These are phyloP conservation scores for Aphidoletes aphidimyza DNA, from an alignment of 2,888 invertebrate species.

Conservation along the genomic window DNA sequence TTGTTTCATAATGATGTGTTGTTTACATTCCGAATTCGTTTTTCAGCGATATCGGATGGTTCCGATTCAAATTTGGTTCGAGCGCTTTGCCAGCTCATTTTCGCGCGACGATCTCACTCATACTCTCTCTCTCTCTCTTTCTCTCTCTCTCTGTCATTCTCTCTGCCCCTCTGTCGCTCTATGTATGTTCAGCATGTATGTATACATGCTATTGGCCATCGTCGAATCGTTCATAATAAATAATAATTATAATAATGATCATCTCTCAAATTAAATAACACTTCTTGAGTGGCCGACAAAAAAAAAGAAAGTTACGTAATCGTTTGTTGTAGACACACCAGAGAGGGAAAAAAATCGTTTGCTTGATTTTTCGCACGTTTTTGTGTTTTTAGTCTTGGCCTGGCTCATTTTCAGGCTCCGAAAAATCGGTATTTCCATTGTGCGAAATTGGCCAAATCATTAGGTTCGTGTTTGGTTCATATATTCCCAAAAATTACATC, in stretches of 20 bases:
- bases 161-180: too few species aligned
- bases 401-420: too few species aligned
- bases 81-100: not conserved
- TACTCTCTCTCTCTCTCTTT: too few species aligned
- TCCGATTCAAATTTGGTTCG: conserved; percentile 35
- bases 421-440: too few species aligned
- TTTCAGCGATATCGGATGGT: not conserved
- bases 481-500: conserved; percentile 22
- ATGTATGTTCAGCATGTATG: not conserved
- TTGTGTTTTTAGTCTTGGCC: not conserved
- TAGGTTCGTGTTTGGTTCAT: too few species aligned
- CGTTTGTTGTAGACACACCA: too few species aligned
- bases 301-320: not conserved
- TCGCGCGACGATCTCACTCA: not conserved
- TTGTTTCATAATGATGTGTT: conserved; percentile 14
- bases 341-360: not conserved
- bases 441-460: not conserved
- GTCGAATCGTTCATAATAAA: conserved; percentile 2
- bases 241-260: conserved; percentile 39
- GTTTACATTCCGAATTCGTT: conserved; percentile 38
- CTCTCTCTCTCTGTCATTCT: too few species aligned
- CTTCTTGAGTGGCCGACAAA: conserved; percentile 1
- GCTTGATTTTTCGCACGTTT: conserved; percentile 5
- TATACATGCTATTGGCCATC: not conserved
- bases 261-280: conserved; percentile 43